Percentiles rank a stretch among this genome's conserved stretches.
These are phyloP conservation scores for Platynereis dumerilii DNA, from an alignment of 2,888 invertebrate species.

Conservation along the genomic window DNA sequence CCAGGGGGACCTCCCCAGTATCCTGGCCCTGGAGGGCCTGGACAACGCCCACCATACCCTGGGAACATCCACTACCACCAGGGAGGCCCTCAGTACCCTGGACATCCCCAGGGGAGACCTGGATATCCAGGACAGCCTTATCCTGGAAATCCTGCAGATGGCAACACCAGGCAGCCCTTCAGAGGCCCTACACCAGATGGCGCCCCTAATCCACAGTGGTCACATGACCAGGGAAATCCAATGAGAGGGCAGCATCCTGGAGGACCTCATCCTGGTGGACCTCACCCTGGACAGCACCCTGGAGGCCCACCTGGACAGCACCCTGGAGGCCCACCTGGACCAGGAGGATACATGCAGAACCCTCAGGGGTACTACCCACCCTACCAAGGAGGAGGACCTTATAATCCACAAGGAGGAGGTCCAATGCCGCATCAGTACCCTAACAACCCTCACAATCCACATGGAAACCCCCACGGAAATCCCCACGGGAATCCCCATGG, in stretches of 20 bases:
- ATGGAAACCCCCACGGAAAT: background rate
- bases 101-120: background rate
- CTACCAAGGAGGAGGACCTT: constrained; percentile 3
- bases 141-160: background rate
- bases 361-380: background rate
- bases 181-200: constrained; percentile 7
- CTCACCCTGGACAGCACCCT: background rate
- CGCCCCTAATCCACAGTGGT: background rate
- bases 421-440: background rate
- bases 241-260: background rate
- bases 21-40: background rate
- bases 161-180: background rate
- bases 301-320: background rate
- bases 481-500: background rate
- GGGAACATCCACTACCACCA: background rate
- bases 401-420: constrained; percentile 1
- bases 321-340: background rate
- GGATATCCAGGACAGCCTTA: constrained; percentile 5
- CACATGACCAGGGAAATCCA: background rate
- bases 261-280: background rate
- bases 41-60: background rate
- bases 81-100: constrained; percentile 11
- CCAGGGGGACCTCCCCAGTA: background rate
- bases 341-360: background rate
- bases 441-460: background rate